Evolutionary conservation across 2,113 vertebrate species (phyloP).

Genomic region (Cyanoderma ruficeps): DNA sequence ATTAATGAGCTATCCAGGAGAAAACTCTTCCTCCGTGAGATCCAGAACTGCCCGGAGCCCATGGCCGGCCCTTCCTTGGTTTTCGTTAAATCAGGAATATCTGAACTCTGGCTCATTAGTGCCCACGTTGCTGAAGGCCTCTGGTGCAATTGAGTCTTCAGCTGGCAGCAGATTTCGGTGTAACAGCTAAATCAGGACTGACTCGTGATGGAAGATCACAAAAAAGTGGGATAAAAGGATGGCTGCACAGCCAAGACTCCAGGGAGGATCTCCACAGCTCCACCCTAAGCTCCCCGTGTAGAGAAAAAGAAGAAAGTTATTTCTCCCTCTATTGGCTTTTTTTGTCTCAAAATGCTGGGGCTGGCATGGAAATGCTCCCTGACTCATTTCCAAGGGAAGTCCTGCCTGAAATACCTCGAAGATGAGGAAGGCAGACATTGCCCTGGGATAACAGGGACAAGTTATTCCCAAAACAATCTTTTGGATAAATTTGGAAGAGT

Average conservation of each 20-base stretch:
- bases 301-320: not conserved
- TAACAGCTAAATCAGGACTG: not conserved
- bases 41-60: not conserved
- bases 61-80: not conserved
- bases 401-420: not conserved
- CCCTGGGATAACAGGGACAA: not conserved
- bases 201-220: not conserved
- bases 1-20: not conserved
- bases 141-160: not conserved
- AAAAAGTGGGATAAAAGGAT: not conserved
- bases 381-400: not conserved
- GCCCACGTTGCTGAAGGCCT: not conserved
- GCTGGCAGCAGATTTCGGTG: not conserved
- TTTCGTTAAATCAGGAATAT: not conserved
- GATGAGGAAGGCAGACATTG: not conserved
- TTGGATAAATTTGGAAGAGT: not conserved
- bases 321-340: not conserved
- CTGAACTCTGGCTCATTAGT: conserved; percentile 10
- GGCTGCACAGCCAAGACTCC: not conserved
- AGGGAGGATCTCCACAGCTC: not conserved
- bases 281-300: not conserved
- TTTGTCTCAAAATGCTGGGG: fast-evolving
- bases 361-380: not conserved
- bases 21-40: not conserved
- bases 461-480: not conserved